phyloP scores from a whole-genome alignment of 2,888 invertebrate species.

The Eudemis profundana region DNA sequence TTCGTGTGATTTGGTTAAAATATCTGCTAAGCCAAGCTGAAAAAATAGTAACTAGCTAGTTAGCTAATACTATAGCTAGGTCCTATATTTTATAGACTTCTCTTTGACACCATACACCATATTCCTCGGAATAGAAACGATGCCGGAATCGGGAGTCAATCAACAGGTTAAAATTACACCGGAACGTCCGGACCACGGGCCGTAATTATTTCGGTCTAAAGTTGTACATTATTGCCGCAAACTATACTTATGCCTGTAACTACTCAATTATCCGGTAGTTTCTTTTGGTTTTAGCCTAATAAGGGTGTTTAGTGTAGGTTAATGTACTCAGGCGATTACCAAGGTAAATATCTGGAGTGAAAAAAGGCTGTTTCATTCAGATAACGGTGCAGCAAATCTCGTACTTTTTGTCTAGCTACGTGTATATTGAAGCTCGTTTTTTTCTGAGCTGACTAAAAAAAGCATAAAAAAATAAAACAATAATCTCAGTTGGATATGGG shows the following conservation, averaged over 20 bases:
- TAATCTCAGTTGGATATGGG: too few species aligned
- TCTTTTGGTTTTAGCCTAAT: slow-evolving; percentile 13
- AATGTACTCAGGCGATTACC: slow-evolving; percentile 12
- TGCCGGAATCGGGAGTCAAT: slow-evolving; percentile 31
- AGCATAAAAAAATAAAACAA: too few species aligned
- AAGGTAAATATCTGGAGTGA: slow-evolving; percentile 12
- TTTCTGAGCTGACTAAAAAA: too few species aligned
- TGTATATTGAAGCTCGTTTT: too few species aligned
- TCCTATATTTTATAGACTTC: too few species aligned
- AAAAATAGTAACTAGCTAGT: too few species aligned
- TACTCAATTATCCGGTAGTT: slow-evolving; percentile 30
- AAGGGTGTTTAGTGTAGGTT: slow-evolving; percentile 15
- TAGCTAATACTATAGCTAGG: too few species aligned
- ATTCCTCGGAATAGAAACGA: not conserved
- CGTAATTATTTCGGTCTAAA: slow-evolving; percentile 18
- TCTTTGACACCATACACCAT: too few species aligned
- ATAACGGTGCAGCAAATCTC: slow-evolving; percentile 7
- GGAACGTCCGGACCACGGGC: slow-evolving; percentile 19
- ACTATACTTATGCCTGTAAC: slow-evolving; percentile 21
- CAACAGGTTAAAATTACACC: slow-evolving; percentile 27
- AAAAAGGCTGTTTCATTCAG: not conserved
- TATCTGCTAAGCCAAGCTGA: too few species aligned
- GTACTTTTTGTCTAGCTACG: too few species aligned
- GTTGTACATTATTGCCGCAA: slow-evolving; percentile 2
- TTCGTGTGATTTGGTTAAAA: too few species aligned